Evolutionary conservation across 2,888 invertebrate species (phyloP).

Genomic region (Agonopterix subpropinquella): DNA sequence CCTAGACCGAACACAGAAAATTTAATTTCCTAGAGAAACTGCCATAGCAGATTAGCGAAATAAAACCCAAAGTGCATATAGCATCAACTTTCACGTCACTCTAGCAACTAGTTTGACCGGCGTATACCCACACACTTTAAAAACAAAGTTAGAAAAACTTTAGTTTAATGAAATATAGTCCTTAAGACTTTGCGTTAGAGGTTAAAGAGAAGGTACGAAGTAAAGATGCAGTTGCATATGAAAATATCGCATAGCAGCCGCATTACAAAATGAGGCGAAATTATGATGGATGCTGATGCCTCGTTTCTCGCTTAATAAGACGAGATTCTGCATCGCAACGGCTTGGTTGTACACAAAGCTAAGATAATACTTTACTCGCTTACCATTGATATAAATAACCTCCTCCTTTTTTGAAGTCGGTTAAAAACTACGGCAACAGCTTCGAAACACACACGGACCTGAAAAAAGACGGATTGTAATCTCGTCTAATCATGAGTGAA

Average conservation of each 20-base stretch:
- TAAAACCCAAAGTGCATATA: constrained; percentile 34
- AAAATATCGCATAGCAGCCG: constrained; percentile 55
- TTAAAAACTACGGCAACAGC: too few relatives aligned
- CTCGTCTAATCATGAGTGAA: too few relatives aligned
- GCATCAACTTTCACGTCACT: constrained; percentile 42
- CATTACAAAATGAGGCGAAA: constrained; percentile 71
- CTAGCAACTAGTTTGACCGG: constrained; percentile 45
- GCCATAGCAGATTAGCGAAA: constrained; percentile 39
- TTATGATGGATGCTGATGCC: constrained; percentile 73
- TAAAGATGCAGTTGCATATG: constrained; percentile 42
- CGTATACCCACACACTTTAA: constrained; percentile 33
- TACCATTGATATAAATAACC: too few relatives aligned
- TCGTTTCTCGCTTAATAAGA: constrained; percentile 65
- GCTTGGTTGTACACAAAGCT: neutral
- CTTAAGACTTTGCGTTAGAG: neutral
- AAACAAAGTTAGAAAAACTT: constrained; percentile 21
- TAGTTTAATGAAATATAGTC: neutral
- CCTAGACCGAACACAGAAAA: constrained; percentile 14
- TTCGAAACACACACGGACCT: too few relatives aligned
- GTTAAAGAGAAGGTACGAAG: constrained; percentile 7
- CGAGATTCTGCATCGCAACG: constrained; percentile 32
- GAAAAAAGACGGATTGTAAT: too few relatives aligned
- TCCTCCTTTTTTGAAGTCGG: too few relatives aligned
- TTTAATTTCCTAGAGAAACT: constrained; percentile 32
- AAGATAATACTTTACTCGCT: too few relatives aligned